A percentile compares a stretch with the other conserved stretches of the same genome.
Conservation (phyloP, 2,113 vertebrate genomes). For the Hemiprocne comata region DNA sequence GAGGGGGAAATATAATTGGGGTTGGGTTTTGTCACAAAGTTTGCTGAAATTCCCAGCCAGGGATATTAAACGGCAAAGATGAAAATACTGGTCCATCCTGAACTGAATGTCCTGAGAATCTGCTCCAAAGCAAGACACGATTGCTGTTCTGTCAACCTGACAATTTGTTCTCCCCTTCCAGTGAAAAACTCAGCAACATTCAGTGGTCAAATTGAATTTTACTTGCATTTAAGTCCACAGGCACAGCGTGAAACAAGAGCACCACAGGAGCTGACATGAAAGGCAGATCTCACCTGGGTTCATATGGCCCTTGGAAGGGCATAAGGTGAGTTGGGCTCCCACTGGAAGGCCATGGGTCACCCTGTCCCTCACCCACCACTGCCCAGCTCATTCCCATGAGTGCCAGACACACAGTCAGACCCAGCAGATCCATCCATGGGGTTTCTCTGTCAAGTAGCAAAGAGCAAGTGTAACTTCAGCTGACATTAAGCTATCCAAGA, state of each 20-base stretch:
- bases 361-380: neutral
- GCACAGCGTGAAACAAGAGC: neutral
- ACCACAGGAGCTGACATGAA: neutral
- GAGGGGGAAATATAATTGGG: accelerated
- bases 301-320: neutral
- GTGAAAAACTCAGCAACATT: neutral
- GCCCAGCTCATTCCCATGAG: neutral
- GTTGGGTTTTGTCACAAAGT: neutral
- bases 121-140: neutral
- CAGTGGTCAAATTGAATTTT: neutral
- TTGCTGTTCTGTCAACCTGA: neutral
- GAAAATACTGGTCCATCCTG: neutral
- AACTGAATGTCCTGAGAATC: neutral
- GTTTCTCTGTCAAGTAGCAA: neutral
- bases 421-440: neutral
- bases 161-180: accelerated
- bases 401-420: neutral
- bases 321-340: neutral
- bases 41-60: neutral
- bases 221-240: neutral
- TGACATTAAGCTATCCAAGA: neutral
- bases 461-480: neutral
- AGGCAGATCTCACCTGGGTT: neutral
- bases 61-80: neutral
- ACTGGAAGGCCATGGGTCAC: neutral